Evolutionary conservation across 1,140 invertebrate species (phyloP).

Genomic region (Aleiodes sp.): DNA sequence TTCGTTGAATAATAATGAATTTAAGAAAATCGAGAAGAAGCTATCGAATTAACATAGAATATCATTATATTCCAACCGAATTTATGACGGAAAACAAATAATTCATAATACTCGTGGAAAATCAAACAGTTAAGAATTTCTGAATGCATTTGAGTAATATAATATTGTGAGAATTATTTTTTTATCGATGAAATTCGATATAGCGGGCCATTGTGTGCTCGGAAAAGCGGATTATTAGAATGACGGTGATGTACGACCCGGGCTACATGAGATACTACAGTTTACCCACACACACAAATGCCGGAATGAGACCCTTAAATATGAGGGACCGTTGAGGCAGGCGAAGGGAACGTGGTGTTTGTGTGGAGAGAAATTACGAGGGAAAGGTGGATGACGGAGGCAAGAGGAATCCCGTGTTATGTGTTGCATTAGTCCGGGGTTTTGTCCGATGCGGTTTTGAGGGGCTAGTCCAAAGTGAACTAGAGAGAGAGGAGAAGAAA

Average conservation of each 20-base stretch:
- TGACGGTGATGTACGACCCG: constrained; percentile 11
- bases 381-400: constrained; percentile 20
- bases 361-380: too few species aligned
- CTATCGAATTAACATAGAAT: not conserved
- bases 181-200: constrained; percentile 19
- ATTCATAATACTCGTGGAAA: not conserved
- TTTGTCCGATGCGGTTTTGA: constrained; percentile 2
- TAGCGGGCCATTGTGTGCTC: not conserved
- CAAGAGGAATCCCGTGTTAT: not conserved
- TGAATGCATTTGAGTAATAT: not conserved
- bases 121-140: not conserved
- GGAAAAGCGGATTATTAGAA: constrained; percentile 23
- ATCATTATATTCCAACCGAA: too few species aligned
- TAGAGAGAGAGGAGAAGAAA: not conserved
- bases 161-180: not conserved
- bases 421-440: constrained; percentile 24
- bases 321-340: constrained; percentile 27
- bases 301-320: not conserved
- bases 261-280: constrained; percentile 3
- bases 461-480: not conserved
- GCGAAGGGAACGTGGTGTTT: constrained; percentile 31
- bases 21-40: too few species aligned
- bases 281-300: not conserved
- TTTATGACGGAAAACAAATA: too few species aligned
- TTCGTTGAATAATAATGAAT: not conserved